phyloP scores from a whole-genome alignment of 2,888 invertebrate genomes.

The Agrochola lychnidis region DNA sequence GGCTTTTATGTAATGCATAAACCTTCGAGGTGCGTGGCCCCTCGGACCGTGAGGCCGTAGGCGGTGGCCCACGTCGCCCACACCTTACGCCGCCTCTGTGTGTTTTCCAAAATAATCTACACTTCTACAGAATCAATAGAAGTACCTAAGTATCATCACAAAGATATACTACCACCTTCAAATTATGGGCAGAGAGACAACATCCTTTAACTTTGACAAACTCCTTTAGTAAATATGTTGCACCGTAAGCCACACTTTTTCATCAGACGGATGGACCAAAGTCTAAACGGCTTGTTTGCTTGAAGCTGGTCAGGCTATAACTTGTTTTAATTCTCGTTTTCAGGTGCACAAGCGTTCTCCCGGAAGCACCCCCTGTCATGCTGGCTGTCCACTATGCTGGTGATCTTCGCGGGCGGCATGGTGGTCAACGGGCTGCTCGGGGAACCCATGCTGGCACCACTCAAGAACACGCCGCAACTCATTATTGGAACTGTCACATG shows the following conservation, averaged over 20 bases:
- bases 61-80: too few relatives aligned
- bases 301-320: background rate
- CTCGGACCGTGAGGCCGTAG: too few relatives aligned
- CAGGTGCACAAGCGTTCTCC: constrained; percentile 97
- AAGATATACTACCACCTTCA: background rate
- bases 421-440: constrained; percentile 98
- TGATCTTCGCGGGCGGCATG: constrained; percentile 99
- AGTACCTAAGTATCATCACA: background rate
- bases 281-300: too few relatives aligned
- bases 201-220: background rate
- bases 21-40: too few relatives aligned
- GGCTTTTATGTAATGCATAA: too few relatives aligned
- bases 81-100: too few relatives aligned
- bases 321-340: background rate
- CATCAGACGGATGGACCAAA: background rate
- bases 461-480: constrained; percentile 98
- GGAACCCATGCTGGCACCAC: constrained; percentile 98
- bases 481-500: constrained; percentile 97
- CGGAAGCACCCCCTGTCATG: constrained; percentile 99
- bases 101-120: background rate
- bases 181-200: background rate
- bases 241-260: background rate
- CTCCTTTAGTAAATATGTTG: background rate
- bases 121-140: background rate
- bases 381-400: constrained; percentile 99